These are phyloP conservation scores for Brachionus koreanus DNA, from an alignment of 1,140 invertebrate species.

Conservation along the genomic window DNA sequence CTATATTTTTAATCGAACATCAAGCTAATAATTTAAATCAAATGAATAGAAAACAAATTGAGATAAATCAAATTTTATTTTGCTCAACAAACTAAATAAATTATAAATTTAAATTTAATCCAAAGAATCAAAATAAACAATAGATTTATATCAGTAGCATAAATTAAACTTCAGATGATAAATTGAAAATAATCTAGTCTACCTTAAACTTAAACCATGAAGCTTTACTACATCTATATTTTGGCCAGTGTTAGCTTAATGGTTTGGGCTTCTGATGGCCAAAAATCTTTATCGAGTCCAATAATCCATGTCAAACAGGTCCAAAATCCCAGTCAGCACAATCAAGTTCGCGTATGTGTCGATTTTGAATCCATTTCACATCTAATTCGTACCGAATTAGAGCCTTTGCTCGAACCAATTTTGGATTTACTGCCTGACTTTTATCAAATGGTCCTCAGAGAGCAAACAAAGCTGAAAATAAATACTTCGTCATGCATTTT, in stretches of 20 bases:
- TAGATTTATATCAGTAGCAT: background rate
- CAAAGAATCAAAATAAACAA: background rate
- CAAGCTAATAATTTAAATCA: too few relatives aligned
- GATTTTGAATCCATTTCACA: background rate
- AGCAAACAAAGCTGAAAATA: background rate
- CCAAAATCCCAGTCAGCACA: background rate
- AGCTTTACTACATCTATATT: background rate
- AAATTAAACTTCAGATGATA: background rate
- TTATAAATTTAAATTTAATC: background rate
- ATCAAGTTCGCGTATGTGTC: background rate
- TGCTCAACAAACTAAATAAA: background rate
- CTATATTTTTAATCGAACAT: too few relatives aligned
- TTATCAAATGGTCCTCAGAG: background rate
- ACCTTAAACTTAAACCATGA: background rate
- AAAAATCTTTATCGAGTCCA: background rate
- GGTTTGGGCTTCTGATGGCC: background rate
- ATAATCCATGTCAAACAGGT: background rate
- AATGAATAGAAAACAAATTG: background rate
- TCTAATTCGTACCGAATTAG: background rate
- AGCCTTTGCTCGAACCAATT: background rate
- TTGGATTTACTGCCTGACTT: background rate
- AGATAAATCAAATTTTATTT: background rate
- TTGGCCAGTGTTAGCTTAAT: background rate
- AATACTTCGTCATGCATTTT: background rate
- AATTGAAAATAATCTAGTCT: background rate